These are phyloP conservation scores for Orthonyx spaldingii DNA, from an alignment of 2,113 vertebrate species.

Conservation along the genomic window DNA sequence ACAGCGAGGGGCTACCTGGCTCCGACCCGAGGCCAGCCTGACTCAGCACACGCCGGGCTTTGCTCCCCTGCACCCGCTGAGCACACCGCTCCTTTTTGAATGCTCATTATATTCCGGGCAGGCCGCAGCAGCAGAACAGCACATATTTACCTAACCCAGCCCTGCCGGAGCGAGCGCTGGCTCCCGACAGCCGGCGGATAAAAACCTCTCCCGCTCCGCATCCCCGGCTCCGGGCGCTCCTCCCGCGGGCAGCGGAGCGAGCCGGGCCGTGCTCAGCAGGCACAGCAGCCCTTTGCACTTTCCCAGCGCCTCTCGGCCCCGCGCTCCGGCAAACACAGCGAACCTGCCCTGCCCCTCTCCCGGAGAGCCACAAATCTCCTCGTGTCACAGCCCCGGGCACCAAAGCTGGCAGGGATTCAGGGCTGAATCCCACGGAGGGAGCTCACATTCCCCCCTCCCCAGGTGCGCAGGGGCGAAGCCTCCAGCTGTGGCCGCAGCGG, in stretches of 20 bases:
- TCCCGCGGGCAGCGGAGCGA: background rate
- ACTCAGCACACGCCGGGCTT: background rate
- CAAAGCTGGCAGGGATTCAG: background rate
- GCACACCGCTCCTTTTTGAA: background rate
- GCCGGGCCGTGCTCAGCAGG: background rate
- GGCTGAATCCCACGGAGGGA: background rate
- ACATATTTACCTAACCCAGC: fast-evolving
- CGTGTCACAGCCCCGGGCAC: background rate
- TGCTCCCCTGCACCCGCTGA: background rate
- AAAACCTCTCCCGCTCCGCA: background rate
- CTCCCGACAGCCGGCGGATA: background rate
- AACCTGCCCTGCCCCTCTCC: background rate
- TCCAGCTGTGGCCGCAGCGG: background rate
- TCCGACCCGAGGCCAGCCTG: background rate
- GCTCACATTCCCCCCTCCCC: fast-evolving
- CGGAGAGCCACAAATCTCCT: background rate
- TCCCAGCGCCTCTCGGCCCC: background rate
- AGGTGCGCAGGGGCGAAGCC: background rate
- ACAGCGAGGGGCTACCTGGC: background rate
- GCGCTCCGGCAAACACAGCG: background rate
- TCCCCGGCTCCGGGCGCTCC: background rate
- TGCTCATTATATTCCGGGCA: background rate
- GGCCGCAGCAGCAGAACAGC: background rate
- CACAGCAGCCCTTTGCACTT: background rate
- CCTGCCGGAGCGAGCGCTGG: fast-evolving